Evolutionary conservation across 1,140 invertebrate genomes (phyloP).

Genomic region (Mercenaria mercenaria): DNA sequence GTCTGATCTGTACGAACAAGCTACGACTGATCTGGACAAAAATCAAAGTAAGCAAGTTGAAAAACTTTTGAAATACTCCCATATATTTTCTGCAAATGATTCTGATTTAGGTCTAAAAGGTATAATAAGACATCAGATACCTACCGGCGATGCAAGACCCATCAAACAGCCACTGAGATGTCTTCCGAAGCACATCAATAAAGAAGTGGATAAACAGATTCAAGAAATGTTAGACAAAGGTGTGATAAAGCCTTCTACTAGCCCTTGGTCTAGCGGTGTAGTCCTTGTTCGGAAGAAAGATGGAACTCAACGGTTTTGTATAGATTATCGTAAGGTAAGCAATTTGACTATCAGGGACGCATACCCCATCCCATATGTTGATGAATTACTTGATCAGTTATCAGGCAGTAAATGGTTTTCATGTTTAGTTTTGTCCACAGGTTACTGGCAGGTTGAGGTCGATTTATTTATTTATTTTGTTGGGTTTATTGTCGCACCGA

Average conservation of each 20-base stretch:
- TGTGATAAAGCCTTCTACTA: constrained; percentile 62
- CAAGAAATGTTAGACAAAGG: constrained; percentile 55
- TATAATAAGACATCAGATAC: constrained; percentile 58
- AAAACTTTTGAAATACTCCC: constrained; percentile 31
- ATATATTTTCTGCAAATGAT: constrained; percentile 50
- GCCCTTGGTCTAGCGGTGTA: constrained; percentile 76
- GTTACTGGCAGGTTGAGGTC: constrained; percentile 40
- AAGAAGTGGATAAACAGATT: constrained; percentile 28
- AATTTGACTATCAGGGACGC: constrained; percentile 65
- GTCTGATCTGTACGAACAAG: background rate
- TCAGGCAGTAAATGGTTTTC: constrained; percentile 12
- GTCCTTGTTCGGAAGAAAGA: constrained; percentile 78
- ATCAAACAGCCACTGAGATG: constrained; percentile 45
- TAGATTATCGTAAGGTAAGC: constrained; percentile 77
- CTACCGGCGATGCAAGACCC: constrained; percentile 41
- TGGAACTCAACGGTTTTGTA: constrained; percentile 74
- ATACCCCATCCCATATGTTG: constrained; percentile 62
- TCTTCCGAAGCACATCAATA: background rate
- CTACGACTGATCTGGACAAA: background rate
- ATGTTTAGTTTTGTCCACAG: constrained; percentile 18
- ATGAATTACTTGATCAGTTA: constrained; percentile 56
- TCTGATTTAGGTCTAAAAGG: constrained; percentile 51
- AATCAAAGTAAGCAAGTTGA: background rate
- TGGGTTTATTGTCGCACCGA: no score
- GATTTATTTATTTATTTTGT: no score